Evolutionary conservation across 2,797 vertebrate genomes (phyloP), one percentile per base, ranked within the genome.

Genomic region (Parauchenoglanis ngamensis): DNA sequence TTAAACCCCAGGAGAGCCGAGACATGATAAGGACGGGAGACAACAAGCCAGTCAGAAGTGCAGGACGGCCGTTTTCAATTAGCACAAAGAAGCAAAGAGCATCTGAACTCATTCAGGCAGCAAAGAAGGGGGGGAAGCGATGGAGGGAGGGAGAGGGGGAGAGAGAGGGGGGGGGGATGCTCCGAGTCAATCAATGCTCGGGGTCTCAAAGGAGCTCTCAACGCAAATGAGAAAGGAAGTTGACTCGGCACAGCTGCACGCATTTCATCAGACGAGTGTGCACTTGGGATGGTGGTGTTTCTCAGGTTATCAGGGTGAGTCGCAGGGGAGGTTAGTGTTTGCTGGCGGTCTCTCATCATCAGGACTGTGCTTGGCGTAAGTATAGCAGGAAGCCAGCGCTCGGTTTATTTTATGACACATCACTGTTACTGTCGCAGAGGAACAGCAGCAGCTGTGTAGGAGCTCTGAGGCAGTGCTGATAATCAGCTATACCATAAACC

Each of bases 1-100:
- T 77, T 65, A 87, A 87, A 84, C 73, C 12, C 8, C 61, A 78
- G 52, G n/a, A 72, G 25, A 61, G 19, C 7, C 23, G 40, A 84
- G 63, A 49, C 52, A 4, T 13, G 11, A 49, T 54, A 15, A 7
- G 44, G 73, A 40, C 13, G 31, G 28, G 54, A 79, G 77, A 79
- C 54, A 46, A 44, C 70, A 76, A 57, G 17, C 12, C 35, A 70
- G 2, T 8, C 44, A 79, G 23, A 35, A 80, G 54, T 17, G 17
- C 40, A 44, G 17, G 40, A 19, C 19, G 44, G 61, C 19, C 13
- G 21, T 68, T n/a, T 59, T 17, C 82, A 70, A 70, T 79, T 84
- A 87, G 61, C 52, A 79, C 19, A 46, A 57, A 78, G 40, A 68
- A 68, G 54, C 17, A n/a, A 59, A 65, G 57, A 40, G 80, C 57